These are phyloP conservation scores for Trachythela sp. DNA, from an alignment of 64 coral and sea anemone species.

Conservation along the genomic window DNA sequence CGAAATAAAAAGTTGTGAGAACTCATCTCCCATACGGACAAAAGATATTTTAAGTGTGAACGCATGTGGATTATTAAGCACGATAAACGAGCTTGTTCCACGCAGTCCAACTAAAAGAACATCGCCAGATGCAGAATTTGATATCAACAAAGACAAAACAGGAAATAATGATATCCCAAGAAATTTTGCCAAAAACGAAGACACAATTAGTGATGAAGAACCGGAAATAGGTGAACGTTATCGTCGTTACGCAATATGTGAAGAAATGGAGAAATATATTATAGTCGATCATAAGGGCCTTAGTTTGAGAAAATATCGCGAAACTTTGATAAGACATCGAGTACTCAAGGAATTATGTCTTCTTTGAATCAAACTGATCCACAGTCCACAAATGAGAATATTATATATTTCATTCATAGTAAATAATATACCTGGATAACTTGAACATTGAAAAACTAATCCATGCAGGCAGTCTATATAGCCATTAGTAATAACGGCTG, in stretches of 20 bases:
- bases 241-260: conserved; percentile 54
- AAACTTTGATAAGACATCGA: conserved; percentile 30
- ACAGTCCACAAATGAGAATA: neutral
- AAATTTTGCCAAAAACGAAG: neutral
- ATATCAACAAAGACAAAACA: neutral
- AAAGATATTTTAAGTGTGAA: neutral
- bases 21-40: neutral
- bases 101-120: conserved; percentile 15
- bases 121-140: neutral
- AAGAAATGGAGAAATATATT: conserved; percentile 59
- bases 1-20: neutral
- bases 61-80: neutral
- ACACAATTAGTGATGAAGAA: neutral
- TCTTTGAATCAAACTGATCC: neutral
- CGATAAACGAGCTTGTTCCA: neutral
- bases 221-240: neutral
- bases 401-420: no score
- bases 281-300: conserved; percentile 25
- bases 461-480: no score
- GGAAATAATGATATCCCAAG: neutral
- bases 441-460: no score
- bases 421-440: no score
- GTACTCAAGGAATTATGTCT: conserved; percentile 13
- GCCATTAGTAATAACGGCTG: no score
- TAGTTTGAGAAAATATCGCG: conserved; percentile 50